These are phyloP conservation scores for Coryphaenoides rupestris DNA, from an alignment of 2,113 vertebrate species.

Conservation along the genomic window DNA sequence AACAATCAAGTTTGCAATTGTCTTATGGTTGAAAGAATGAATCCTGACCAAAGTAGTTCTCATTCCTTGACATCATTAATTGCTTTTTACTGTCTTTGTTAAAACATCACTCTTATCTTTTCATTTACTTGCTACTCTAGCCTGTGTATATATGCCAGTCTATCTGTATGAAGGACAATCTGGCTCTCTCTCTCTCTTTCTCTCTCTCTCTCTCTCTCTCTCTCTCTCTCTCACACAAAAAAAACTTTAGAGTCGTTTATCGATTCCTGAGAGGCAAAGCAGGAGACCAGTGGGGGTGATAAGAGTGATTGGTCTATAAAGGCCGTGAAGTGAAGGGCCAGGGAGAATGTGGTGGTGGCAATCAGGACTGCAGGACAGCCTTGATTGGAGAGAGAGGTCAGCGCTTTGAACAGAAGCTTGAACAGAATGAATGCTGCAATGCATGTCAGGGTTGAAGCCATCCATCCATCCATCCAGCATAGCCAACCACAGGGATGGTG, in stretches of 20 bases:
- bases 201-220: not conserved
- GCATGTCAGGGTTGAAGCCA: too few relatives aligned
- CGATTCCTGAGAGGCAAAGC: slow-evolving; percentile 46
- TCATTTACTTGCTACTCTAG: too few relatives aligned
- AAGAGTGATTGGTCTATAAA: slow-evolving; percentile 42
- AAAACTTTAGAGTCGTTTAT: slow-evolving; percentile 34
- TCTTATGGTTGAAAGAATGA: slow-evolving; percentile 31
- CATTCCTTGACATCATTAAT: not conserved
- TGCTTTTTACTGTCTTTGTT: not conserved
- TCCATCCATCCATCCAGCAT: too few relatives aligned
- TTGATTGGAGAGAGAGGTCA: too few relatives aligned
- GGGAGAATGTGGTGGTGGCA: slow-evolving; percentile 24
- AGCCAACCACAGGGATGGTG: too few relatives aligned
- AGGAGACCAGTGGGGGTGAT: slow-evolving; percentile 41
- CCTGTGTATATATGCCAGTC: too few relatives aligned
- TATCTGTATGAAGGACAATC: too few relatives aligned
- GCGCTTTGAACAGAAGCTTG: too few relatives aligned
- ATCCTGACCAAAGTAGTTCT: slow-evolving; percentile 35
- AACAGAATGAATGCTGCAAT: too few relatives aligned
- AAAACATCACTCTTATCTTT: not conserved
- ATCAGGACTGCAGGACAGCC: slow-evolving; percentile 21
- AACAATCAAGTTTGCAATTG: slow-evolving; percentile 32
- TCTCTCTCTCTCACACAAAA: slow-evolving; percentile 8
- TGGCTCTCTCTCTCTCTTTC: not conserved
- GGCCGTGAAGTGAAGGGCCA: slow-evolving; percentile 21